phyloP scores from a whole-genome alignment of 2,888 invertebrate species.

The Rhagium mordax region DNA sequence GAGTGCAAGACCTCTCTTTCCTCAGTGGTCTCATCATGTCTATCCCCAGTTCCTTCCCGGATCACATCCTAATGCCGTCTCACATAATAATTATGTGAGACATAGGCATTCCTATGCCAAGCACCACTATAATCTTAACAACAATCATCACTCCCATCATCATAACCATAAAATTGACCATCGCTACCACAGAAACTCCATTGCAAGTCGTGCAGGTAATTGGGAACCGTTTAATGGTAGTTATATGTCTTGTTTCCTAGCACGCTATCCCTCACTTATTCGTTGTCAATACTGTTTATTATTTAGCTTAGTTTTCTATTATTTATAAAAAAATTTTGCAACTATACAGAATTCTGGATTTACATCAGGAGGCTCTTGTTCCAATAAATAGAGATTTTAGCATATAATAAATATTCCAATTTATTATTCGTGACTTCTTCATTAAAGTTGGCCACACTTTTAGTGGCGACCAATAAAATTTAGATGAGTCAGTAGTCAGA shows the following conservation, averaged over 20 bases:
- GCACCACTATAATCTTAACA: constrained; percentile 75
- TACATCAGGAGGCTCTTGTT: background rate
- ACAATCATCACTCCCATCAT: constrained; percentile 76
- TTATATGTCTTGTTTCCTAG: constrained; percentile 18
- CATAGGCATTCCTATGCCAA: constrained; percentile 71
- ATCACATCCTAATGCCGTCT: constrained; percentile 84
- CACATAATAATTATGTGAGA: constrained; percentile 70
- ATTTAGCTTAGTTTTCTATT: constrained; percentile 11
- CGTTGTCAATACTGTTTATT: constrained; percentile 26
- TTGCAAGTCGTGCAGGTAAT: constrained; percentile 76
- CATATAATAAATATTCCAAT: no score
- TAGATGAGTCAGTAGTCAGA: no score
- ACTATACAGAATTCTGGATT: background rate
- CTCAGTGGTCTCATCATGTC: constrained; percentile 96
- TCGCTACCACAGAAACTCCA: constrained; percentile 76
- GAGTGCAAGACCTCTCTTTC: constrained; percentile 88
- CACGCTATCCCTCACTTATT: constrained; percentile 27
- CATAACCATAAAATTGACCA: constrained; percentile 74
- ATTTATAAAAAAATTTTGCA: background rate
- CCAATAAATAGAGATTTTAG: background rate
- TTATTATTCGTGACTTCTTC: no score
- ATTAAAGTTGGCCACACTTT: no score
- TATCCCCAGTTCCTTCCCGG: constrained; percentile 95
- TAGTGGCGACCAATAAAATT: no score
- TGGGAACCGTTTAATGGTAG: constrained; percentile 13